A percentile compares a stretch with the other conserved stretches of the same genome.
Conservation (phyloP, 2,113 vertebrate genomes). For the Tragelaphus imberbis region DNA sequence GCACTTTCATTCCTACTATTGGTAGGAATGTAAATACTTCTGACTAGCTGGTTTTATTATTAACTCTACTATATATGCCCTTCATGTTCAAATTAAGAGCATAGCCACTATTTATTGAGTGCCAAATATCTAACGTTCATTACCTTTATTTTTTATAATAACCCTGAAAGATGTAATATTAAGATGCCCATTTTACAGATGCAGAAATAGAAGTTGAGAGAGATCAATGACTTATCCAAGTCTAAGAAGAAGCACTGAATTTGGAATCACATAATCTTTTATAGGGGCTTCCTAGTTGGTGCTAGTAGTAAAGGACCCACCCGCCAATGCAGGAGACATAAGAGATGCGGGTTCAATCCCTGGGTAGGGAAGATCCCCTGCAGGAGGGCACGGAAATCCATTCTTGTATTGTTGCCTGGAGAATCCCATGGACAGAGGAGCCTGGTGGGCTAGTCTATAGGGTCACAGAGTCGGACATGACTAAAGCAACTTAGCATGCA, state of each 20-base stretch:
- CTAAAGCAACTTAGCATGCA: neutral
- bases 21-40: neutral
- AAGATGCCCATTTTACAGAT: neutral
- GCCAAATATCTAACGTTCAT: neutral
- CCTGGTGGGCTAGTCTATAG: neutral
- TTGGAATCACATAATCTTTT: neutral
- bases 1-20: neutral
- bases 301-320: neutral
- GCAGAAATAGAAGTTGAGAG: neutral
- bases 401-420: neutral
- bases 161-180: neutral
- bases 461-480: neutral
- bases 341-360: neutral
- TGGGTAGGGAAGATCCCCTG: neutral
- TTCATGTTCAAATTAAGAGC: neutral
- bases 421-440: neutral
- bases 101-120: neutral
- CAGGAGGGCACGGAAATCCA: neutral
- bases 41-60: neutral
- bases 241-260: neutral
- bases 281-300: neutral
- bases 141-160: neutral
- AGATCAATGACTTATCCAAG: neutral
- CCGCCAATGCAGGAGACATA: neutral
- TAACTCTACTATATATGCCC: neutral